Base-by-base conservation (phyloP, 2,797 vertebrate genomes). In the Megaceryle alcyon region DNA sequence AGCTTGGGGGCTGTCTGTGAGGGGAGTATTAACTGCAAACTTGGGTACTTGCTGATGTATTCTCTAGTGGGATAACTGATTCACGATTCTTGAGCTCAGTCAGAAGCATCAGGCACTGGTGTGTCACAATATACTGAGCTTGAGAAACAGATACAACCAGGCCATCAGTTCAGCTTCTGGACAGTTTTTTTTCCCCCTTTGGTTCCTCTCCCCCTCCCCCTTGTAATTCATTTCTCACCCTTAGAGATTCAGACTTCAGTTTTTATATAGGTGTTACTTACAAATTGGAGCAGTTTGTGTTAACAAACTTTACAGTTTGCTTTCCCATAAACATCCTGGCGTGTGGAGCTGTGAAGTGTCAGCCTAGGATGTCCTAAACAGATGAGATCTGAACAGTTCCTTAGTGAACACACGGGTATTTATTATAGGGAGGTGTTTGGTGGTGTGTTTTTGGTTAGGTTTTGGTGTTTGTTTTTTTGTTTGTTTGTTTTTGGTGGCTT, bases 71-170 rank as follows among this genome's bases (percentile, higher is more conserved):
- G 37, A 31, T 60, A 60, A 64, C 77, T 92, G 59, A 78, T 70
- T 68, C 0, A 1, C 61, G 41, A 8, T 72, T 76, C 25, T 60
- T 53, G 22, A 35, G 12, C 87, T 95, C 63, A 35, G 29, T 44
- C 53, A 91, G 86, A 72, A 90, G 73, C 66, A 53, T 79, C 59
- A 48, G 70, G 65, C 26, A 14, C 41, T 54, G n/a, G 31, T 18
- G 22, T 88, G 73, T 72, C 88, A 92, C 80, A 88, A 17, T 70
- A 6, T 22, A 57, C 53, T 20, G 54, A 90, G 41, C 46, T 44
- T 78, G 54, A 90, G 91, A 89, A 92, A 85, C 39, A 91, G 31
- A 63, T 87, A 59, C 1, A 93, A 91, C 76, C 65, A 83, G 82
- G 59, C 73, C 61, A 66, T 88, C 69, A 49, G 49, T 89, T 94